A percentile compares a stretch with the other conserved stretches of the same genome.
Evolutionary conservation across 2,113 vertebrate species (phyloP).

Genomic region (Rhynchomys soricoides): DNA sequence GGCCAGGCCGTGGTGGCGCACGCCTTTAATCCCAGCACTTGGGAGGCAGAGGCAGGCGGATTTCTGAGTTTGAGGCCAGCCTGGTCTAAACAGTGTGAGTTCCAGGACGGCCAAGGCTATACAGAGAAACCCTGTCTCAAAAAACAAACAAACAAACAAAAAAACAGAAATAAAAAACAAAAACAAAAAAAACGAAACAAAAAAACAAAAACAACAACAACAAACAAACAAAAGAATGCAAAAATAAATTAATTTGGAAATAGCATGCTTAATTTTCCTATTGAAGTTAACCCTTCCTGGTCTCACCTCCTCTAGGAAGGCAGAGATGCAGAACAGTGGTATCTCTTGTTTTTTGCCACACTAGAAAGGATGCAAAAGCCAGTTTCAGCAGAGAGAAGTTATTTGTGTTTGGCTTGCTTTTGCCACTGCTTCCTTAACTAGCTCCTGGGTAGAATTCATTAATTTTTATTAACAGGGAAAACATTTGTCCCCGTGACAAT

Average conservation of each 20-base stretch:
- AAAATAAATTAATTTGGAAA: constrained; percentile 75
- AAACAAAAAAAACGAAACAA: too few relatives aligned
- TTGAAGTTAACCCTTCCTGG: constrained; percentile 79
- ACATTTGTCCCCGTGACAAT: constrained; percentile 94
- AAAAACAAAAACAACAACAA: too few relatives aligned
- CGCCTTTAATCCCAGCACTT: too few relatives aligned
- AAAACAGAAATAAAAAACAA: too few relatives aligned
- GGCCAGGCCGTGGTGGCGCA: too few relatives aligned
- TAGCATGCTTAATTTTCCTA: constrained; percentile 66
- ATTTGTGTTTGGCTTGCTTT: constrained; percentile 84
- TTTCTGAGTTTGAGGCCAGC: too few relatives aligned
- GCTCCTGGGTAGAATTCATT: constrained; percentile 95
- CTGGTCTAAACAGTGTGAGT: too few relatives aligned
- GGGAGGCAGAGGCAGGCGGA: too few relatives aligned
- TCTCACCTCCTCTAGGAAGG: constrained; percentile 77
- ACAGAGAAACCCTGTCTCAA: too few relatives aligned
- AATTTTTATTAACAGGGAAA: constrained; percentile 98
- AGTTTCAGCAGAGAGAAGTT: constrained; percentile 81
- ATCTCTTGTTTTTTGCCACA: constrained; percentile 73
- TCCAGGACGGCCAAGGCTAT: too few relatives aligned
- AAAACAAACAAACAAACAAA: too few relatives aligned
- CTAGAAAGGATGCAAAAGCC: constrained; percentile 78
- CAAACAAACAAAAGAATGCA: background rate
- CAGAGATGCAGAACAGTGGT: constrained; percentile 69
- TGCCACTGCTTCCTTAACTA: constrained; percentile 87